Evolutionary conservation across 1,140 invertebrate genomes (phyloP), one percentile per base, ranked within the genome.

Genomic region (Hylyphantes graminicola): DNA sequence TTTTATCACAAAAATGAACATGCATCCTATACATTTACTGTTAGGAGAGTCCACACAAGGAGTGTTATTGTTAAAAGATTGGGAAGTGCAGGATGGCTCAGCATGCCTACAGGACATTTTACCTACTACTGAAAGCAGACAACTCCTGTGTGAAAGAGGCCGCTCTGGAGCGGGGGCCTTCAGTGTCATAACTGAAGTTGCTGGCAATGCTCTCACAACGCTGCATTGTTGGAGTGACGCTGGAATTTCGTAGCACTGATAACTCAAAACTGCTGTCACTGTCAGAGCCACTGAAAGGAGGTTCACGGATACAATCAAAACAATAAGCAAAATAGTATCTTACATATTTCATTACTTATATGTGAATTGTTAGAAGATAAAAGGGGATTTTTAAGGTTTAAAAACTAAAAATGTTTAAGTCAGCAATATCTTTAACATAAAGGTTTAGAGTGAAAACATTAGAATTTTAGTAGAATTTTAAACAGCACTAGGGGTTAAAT

Each of bases 71-170:
- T 19, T 70, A 21, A 17, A 8, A 48, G 70, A 19, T 15, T 13
- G 53, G 54, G 61, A 53, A 76, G 70, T 74, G 70, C 73, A 84
- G 75, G 75, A 73, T 55, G 76, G 57, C 68, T 53, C 68, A 59
- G 35, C 86, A 86, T 86, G 86, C 86, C 77, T 86, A 86, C 50
- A 85, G 21, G n/a, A n/a, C 59, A 86, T n/a, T 63, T 64, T 87
- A 87, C 86, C 86, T 87, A 87, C 86, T 87, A 64, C 79, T 72
- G 72, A 81, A 72, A 35, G 85, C 85, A 54, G 85, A 76, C 53
- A 84, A 75, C 10, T 86, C 86, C 48, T 55, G 51, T 35, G 48
- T 68, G 57, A 85, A 81, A n/a, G 78, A 74, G n/a, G 84, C 35
- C 53, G 77, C 61, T 51, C 83, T n/a, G 12, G 77, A 80, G n/a